Percentiles rank a stretch among this genome's conserved stretches.
Conservation (phyloP, 2,888 invertebrate species). For the Xylophagus ater region DNA sequence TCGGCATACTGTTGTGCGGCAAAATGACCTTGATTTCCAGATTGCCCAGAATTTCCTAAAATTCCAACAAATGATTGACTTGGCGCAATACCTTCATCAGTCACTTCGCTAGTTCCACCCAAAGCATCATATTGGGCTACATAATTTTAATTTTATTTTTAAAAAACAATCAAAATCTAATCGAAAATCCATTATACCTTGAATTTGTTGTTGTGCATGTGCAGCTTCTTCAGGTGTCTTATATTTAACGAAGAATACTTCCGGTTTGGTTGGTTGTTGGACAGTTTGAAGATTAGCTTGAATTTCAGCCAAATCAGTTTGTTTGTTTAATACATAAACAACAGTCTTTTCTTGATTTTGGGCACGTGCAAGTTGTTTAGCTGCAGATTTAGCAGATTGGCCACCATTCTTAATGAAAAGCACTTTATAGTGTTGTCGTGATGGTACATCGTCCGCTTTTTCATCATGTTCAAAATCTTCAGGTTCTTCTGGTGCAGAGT, state of each 20-base stretch:
- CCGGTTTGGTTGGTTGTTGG: constrained; percentile 33
- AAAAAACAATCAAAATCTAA: not conserved
- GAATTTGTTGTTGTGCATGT: constrained; percentile 37
- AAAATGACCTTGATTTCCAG: no score
- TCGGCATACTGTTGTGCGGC: no score
- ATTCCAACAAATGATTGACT: constrained; percentile 34
- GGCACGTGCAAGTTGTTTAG: constrained; percentile 32
- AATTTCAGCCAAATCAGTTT: constrained; percentile 30
- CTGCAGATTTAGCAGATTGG: constrained; percentile 27
- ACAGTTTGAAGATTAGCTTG: constrained; percentile 32
- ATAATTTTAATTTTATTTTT: not conserved
- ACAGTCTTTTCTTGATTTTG: constrained; percentile 37
- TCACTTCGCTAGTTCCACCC: constrained; percentile 33
- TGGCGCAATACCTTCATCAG: constrained; percentile 35
- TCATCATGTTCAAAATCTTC: no score
- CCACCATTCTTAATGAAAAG: constrained; percentile 37
- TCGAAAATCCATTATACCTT: constrained; percentile 22
- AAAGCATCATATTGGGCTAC: constrained; percentile 37
- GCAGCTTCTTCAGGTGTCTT: constrained; percentile 36
- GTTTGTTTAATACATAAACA: constrained; percentile 37
- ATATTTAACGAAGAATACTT: constrained; percentile 40
- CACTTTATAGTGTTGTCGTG: constrained; percentile 37
- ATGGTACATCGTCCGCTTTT: no score
- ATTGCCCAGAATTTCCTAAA: no score
- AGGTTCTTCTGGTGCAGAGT: no score